Conservation (phyloP, 2,113 vertebrate genomes). For the Chascanopsetta lugubris region DNA sequence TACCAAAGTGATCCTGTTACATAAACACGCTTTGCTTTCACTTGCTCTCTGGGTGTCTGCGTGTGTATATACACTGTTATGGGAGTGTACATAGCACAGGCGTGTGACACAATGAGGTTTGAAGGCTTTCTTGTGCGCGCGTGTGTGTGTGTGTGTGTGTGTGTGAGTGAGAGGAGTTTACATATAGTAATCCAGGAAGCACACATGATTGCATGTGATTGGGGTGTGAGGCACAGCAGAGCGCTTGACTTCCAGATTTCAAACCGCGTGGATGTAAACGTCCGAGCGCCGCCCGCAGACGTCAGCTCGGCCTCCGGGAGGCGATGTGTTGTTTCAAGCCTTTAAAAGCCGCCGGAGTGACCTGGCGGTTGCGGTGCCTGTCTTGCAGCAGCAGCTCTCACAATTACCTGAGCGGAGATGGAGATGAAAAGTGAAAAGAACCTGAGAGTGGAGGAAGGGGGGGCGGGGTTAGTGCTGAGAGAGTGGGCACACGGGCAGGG, state of each 20-base stretch:
- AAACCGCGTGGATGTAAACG: conserved; percentile 45
- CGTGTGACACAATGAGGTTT: conserved; percentile 41
- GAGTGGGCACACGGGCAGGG: conserved; percentile 44
- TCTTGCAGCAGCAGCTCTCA: conserved; percentile 58
- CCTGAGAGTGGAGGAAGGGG: conserved; percentile 35
- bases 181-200: conserved; percentile 65
- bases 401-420: conserved; percentile 64
- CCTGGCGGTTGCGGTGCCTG: conserved; percentile 57
- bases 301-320: conserved; percentile 51
- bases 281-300: conserved; percentile 33
- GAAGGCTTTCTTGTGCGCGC: conserved; percentile 36
- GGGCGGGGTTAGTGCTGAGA: too few species aligned
- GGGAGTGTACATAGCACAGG: conserved; percentile 42
- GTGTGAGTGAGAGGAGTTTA: conserved; percentile 58
- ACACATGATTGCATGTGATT: conserved; percentile 63
- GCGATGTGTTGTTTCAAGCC: conserved; percentile 70
- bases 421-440: conserved; percentile 67
- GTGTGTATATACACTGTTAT: conserved; percentile 41
- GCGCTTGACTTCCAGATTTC: conserved; percentile 48
- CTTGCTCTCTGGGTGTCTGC: conserved; percentile 40
- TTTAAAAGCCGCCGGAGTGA: conserved; percentile 62
- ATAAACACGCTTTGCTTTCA: conserved; percentile 55
- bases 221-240: conserved; percentile 61
- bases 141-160: conserved; percentile 37
- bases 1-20: conserved; percentile 61